These are phyloP conservation scores for Diarsia brunnea DNA, from an alignment of 2,888 invertebrate genomes.

Conservation along the genomic window DNA sequence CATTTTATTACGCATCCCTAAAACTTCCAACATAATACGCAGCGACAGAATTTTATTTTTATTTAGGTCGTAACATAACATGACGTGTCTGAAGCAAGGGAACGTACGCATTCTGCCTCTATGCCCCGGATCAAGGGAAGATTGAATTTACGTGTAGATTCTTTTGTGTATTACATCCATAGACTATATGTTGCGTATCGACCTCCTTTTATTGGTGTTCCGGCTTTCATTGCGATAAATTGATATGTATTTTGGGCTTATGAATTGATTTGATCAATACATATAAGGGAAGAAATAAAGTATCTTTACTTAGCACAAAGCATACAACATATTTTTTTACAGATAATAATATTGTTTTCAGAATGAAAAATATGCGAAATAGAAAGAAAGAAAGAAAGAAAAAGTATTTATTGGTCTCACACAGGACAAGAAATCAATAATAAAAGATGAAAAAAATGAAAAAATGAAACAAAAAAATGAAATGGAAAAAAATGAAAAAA, in stretches of 20 bases:
- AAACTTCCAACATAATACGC: slow-evolving; percentile 30
- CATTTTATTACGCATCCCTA: slow-evolving; percentile 41
- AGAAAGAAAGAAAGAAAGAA: too few relatives aligned
- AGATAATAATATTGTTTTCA: background rate
- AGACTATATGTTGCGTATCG: slow-evolving; percentile 45
- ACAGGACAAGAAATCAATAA: too few relatives aligned
- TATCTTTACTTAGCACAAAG: background rate
- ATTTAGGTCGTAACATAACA: slow-evolving; percentile 59
- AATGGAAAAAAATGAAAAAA: too few relatives aligned
- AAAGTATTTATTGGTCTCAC: too few relatives aligned
- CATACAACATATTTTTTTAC: background rate
- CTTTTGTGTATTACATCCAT: slow-evolving; percentile 53
- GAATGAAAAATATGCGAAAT: background rate
- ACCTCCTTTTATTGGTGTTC: slow-evolving; percentile 44
- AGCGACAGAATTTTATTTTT: slow-evolving; percentile 55
- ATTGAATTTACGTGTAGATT: slow-evolving; percentile 67
- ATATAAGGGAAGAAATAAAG: background rate
- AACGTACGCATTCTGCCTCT: slow-evolving; percentile 64
- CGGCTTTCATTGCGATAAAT: slow-evolving; percentile 26
- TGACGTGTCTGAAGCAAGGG: slow-evolving; percentile 49
- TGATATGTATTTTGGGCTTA: slow-evolving; percentile 9
- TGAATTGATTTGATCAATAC: background rate
- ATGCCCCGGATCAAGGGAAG: slow-evolving; percentile 68
- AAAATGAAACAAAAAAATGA: too few relatives aligned
- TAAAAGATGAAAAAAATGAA: too few relatives aligned